Base-by-base conservation (phyloP, 2,113 vertebrate species). In the Rhinoptilus africanus region DNA sequence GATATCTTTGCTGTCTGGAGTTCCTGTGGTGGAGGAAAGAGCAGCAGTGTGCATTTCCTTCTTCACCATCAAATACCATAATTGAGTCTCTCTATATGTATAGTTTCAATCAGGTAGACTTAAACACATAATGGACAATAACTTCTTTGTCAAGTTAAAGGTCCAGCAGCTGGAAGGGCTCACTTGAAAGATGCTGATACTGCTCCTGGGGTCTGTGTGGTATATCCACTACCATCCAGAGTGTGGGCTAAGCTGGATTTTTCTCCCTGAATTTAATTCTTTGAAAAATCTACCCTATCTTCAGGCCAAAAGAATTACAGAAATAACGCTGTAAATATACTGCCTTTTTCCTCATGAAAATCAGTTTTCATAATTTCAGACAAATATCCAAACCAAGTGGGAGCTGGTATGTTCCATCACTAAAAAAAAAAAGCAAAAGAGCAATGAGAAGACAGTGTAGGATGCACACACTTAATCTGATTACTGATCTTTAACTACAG, bases 141-240 rank as follows among this genome's bases (percentile, higher is more conserved):
- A 15, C 15, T 88, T 74, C n/a, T 62, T 53, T 54, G 20, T 54
- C 34, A 72, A 39, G 19, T 50, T 62, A 22, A 5, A 79, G 68
- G 56, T 48, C 30, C 47, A 57, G 27, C 30, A 35, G 50, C 8
- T 45, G 47, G 27, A 75, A 74, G 6, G 16, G 4, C 27, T 88
- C 10, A 16, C 19, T 30, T 56, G 17, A n/a, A 83, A 79, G 4
- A 6, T 48, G 10, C 37, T 79, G 37, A 22, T 62, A 13, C 47
- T 53, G 11, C 14, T 53, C 24, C 45, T 82, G 22, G 23, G 13
- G 5, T 56, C 59, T 80, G 14, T 0, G 0, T 43, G 15, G 2
- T 74, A 26, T 48, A 27, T 20, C 2, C 0, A 1, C 4, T 8
- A 3, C 15, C 13, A 43, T 39, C 14, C 28, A 53, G 12, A 80